These are phyloP conservation scores for Euleptes europaea DNA, from an alignment of 2,113 vertebrate genomes.

Conservation along the genomic window DNA sequence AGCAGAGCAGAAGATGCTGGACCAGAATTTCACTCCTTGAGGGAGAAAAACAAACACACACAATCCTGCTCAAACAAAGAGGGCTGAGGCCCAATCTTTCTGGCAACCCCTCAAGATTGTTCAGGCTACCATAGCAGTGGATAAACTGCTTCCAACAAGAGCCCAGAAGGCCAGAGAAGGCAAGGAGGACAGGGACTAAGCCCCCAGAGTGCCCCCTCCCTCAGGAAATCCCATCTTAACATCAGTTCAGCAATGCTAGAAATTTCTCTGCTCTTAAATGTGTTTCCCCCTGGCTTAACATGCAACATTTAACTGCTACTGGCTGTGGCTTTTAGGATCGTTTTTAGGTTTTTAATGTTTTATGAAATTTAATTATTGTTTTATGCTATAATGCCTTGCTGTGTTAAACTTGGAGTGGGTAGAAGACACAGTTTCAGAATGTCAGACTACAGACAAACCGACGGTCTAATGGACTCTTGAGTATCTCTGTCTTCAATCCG, in stretches of 20 bases:
- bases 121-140: fast-evolving
- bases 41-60: no score
- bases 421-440: background rate
- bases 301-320: background rate
- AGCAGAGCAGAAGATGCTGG: no score
- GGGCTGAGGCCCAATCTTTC: no score
- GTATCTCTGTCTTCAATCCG: background rate
- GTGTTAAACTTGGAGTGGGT: background rate
- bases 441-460: background rate
- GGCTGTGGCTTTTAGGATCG: background rate
- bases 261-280: background rate
- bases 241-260: background rate
- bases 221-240: background rate
- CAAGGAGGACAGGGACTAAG: no score
- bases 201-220: no score
- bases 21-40: no score
- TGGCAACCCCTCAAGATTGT: background rate
- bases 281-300: no score
- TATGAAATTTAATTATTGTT: background rate
- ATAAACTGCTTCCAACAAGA: fast-evolving
- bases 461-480: background rate
- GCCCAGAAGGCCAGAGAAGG: background rate
- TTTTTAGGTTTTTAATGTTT: background rate
- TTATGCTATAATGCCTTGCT: background rate
- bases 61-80: no score